Percentiles rank a stretch among this genome's conserved stretches.
These are phyloP conservation scores for Heteromurus nitidus DNA, from an alignment of 2,888 invertebrate species.

Conservation along the genomic window DNA sequence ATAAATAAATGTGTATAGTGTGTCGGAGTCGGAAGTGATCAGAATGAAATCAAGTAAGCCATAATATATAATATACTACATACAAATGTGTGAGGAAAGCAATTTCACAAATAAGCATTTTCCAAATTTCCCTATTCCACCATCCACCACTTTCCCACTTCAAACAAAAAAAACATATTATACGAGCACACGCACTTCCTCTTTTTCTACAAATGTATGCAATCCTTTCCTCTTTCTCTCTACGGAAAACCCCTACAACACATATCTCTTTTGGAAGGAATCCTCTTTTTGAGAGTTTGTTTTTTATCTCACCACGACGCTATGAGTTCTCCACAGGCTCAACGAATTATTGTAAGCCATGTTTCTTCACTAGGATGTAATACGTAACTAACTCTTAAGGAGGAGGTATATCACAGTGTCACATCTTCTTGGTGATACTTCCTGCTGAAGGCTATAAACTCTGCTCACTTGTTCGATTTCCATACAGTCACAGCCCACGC, in stretches of 20 bases:
- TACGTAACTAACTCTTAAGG: neutral
- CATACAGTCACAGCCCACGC: constrained; percentile 62
- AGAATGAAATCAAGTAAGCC: constrained; percentile 53
- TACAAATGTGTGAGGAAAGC: constrained; percentile 32
- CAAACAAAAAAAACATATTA: neutral
- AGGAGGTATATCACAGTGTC: constrained; percentile 49
- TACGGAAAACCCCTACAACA: neutral
- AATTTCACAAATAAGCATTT: neutral
- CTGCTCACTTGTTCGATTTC: constrained; percentile 65
- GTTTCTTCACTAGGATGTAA: neutral
- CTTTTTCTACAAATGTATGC: neutral
- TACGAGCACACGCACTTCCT: constrained; percentile 10
- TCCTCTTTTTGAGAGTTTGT: too few species aligned
- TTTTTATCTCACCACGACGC: too few species aligned
- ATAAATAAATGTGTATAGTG: too few species aligned
- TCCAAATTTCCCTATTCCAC: too few species aligned
- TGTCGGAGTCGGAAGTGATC: constrained; percentile 36
- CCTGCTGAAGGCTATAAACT: constrained; percentile 64
- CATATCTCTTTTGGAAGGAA: too few species aligned
- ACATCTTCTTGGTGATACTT: constrained; percentile 59
- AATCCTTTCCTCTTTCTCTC: neutral
- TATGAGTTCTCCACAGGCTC: constrained; percentile 6
- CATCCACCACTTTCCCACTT: constrained; percentile 20
- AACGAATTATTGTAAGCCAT: neutral
- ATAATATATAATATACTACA: constrained; percentile 25